Evolutionary conservation across 2,888 invertebrate genomes (phyloP), one percentile per base, ranked within the genome.

Genomic region (Melitaea athalia): DNA sequence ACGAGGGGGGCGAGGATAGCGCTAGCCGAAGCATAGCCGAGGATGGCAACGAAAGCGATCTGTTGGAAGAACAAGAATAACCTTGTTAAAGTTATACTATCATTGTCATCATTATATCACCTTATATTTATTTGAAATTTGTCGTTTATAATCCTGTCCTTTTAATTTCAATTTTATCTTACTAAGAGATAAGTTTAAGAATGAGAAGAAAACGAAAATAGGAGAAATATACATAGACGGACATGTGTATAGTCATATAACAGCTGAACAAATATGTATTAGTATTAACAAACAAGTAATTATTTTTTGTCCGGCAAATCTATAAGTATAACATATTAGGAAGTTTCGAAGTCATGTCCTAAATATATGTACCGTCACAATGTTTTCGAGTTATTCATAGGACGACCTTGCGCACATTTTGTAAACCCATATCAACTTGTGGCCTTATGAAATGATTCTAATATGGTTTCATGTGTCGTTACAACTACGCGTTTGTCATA

Each of bases 21-120:
- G 75, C 87, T 80, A 75, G 92, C 92, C 81, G 91, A 86, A 77
- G 92, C 90, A 83, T 89, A 92, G 89, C 91, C 92, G 86, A 92
- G 82, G 81, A 92, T 77, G 88, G 92, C 92, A 79, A 85, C 83
- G 84, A 92, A 89, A 83, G 86, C 88, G 81, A 92, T 84, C 92
- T 92, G 85, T 1, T 57, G 45, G 24, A 14, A 42, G 47, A 53
- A 42, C 38, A 11, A 11, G 5, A 3, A 38, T 43, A 24, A 33
- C n/a, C 38, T 7, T 5, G 38, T 38, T 38, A 38, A 38, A 38
- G 38, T 8, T 38, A 3, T 38, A 38, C 5, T 7, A 38, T 8
- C 4, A 52, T 24, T 15, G 24, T 52, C 10, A 24, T 50, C 17
- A 11, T 52, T 14, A 52, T 17, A 24, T 52, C 24, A 8, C 0